Conservation (phyloP, 2,888 invertebrate species). For the Aphodius sticticus region DNA sequence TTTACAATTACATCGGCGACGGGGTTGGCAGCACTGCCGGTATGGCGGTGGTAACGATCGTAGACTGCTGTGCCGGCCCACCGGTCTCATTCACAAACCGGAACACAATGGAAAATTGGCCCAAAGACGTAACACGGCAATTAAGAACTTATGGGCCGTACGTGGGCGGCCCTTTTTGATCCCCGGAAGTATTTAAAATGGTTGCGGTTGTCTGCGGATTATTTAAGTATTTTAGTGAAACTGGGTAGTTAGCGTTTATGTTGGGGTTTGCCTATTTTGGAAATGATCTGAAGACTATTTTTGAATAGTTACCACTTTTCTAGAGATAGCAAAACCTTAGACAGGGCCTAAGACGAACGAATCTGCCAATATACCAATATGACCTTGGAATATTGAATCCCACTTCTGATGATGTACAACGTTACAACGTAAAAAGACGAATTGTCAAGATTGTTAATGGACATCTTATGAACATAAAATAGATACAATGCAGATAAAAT, state of each 20-base stretch:
- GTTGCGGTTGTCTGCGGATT: neutral
- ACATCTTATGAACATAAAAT: too few relatives aligned
- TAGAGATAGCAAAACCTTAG: too few relatives aligned
- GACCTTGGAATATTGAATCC: too few relatives aligned
- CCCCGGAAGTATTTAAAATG: neutral
- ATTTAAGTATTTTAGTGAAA: neutral
- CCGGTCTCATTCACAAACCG: neutral
- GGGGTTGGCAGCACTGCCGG: neutral
- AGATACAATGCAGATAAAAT: too few relatives aligned
- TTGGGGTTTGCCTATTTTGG: neutral
- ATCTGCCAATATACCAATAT: too few relatives aligned
- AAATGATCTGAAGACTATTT: too few relatives aligned
- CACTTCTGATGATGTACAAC: too few relatives aligned
- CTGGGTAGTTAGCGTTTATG: neutral
- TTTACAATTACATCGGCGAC: neutral
- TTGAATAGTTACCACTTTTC: too few relatives aligned
- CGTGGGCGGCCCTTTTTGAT: neutral
- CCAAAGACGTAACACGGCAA: neutral
- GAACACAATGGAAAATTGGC: neutral
- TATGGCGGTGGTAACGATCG: neutral
- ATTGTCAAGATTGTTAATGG: too few relatives aligned
- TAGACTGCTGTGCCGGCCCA: neutral
- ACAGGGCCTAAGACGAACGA: too few relatives aligned
- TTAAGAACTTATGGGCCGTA: neutral
- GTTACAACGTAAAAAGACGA: too few relatives aligned